phyloP scores from a whole-genome alignment of 1,140 invertebrate genomes.

The Lepidurus apus region DNA sequence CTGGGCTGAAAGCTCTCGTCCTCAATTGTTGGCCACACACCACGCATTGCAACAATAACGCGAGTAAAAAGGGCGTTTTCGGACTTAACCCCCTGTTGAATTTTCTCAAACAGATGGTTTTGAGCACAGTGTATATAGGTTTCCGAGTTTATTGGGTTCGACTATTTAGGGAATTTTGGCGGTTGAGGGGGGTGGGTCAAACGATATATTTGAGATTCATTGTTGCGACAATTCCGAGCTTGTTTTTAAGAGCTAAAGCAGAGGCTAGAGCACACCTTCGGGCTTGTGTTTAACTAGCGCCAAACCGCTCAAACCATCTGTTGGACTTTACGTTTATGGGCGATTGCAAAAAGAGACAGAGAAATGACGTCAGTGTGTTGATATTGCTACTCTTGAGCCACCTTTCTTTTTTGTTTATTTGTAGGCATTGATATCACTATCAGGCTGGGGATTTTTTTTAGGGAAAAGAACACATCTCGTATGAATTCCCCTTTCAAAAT shows the following conservation, averaged over 20 bases:
- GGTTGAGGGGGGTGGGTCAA: not conserved
- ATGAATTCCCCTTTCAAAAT: too few species aligned
- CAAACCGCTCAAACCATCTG: too few species aligned
- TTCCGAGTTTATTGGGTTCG: not conserved
- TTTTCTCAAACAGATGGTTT: slow-evolving; percentile 3
- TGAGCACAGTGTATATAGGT: not conserved
- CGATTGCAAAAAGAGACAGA: too few species aligned
- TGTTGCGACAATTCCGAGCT: not conserved
- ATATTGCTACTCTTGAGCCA: too few species aligned
- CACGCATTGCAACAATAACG: slow-evolving; percentile 4
- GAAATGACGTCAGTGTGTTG: too few species aligned
- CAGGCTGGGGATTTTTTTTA: too few species aligned
- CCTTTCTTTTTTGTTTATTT: too few species aligned
- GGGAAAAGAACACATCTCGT: too few species aligned
- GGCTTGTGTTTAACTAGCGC: too few species aligned
- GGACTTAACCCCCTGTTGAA: not conserved
- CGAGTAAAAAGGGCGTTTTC: slow-evolving; percentile 8
- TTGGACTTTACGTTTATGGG: too few species aligned
- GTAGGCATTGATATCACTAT: too few species aligned
- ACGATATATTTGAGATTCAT: not conserved
- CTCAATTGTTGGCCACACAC: slow-evolving; percentile 18
- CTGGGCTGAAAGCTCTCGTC: not conserved
- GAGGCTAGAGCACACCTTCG: too few species aligned
- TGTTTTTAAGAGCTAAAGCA: not conserved
- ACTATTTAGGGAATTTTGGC: not conserved